Evolutionary conservation across 1,140 invertebrate genomes (phyloP).

Genomic region (Pissodes strobi): DNA sequence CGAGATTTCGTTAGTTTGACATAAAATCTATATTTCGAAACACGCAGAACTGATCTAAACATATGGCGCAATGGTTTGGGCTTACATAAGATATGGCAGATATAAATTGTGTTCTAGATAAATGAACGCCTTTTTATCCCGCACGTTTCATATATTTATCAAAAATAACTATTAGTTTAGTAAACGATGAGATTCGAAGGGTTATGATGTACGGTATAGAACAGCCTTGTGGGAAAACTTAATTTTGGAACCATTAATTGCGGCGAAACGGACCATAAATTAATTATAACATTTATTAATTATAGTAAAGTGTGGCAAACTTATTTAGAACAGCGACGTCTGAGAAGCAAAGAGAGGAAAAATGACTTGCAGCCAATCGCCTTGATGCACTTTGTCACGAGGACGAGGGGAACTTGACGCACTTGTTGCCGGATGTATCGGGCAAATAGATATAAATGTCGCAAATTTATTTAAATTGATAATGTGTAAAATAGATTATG

Average conservation of each 20-base stretch:
- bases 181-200: slow-evolving; percentile 5
- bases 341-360: too few relatives aligned
- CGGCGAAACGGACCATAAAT: too few relatives aligned
- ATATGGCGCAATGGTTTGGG: slow-evolving; percentile 27
- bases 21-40: slow-evolving; percentile 39
- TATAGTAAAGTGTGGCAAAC: too few relatives aligned
- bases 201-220: not conserved
- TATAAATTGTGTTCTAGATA: slow-evolving; percentile 31
- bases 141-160: slow-evolving; percentile 21
- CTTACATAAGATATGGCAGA: slow-evolving; percentile 27
- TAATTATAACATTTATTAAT: too few relatives aligned
- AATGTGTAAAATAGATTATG: too few relatives aligned
- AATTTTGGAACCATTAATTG: not conserved
- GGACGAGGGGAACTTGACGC: too few relatives aligned
- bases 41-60: slow-evolving; percentile 32
- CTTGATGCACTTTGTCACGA: too few relatives aligned
- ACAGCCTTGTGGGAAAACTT: not conserved
- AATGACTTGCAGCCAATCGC: too few relatives aligned
- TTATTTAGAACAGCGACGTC: too few relatives aligned
- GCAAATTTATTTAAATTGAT: too few relatives aligned
- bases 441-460: too few relatives aligned
- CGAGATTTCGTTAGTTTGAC: slow-evolving; percentile 30
- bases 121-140: slow-evolving; percentile 25
- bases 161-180: slow-evolving; percentile 9
- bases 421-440: too few relatives aligned